phyloP scores from a whole-genome alignment of 2,113 vertebrate genomes.

The Stomatorhinus ivindoensis region DNA sequence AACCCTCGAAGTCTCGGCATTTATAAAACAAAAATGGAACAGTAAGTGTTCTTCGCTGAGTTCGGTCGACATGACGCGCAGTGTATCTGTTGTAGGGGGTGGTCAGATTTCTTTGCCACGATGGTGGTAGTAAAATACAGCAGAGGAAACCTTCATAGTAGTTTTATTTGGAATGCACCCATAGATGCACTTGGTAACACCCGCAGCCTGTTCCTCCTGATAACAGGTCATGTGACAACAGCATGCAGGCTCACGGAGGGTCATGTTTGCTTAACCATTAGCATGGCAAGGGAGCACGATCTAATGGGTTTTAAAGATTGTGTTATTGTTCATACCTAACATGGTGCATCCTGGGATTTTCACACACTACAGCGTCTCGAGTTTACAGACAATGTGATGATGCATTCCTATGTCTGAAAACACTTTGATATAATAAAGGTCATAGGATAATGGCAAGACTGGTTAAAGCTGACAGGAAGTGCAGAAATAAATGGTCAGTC shows the following conservation, averaged over 20 bases:
- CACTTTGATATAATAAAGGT: neutral
- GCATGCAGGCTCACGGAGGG: neutral
- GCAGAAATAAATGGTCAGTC: neutral
- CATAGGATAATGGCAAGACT: neutral
- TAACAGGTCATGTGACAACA: neutral
- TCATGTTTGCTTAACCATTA: neutral
- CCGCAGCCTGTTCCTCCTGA: neutral
- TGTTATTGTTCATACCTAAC: neutral
- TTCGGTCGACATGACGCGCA: neutral
- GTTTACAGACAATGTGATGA: neutral
- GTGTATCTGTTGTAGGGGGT: neutral
- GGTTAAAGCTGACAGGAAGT: neutral
- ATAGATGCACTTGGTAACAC: neutral
- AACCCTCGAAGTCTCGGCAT: slow-evolving; percentile 62
- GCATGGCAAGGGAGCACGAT: neutral
- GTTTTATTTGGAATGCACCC: neutral
- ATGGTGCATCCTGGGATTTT: neutral
- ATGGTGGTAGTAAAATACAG: neutral
- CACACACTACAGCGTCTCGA: neutral
- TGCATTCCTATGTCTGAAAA: neutral
- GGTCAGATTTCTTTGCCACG: neutral
- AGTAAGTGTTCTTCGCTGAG: slow-evolving; percentile 45
- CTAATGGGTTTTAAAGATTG: neutral
- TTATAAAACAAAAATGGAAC: slow-evolving; percentile 51
- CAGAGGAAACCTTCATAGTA: neutral